Evolutionary conservation across 1,140 invertebrate genomes (phyloP).

Genomic region (Brachystomella parvula): DNA sequence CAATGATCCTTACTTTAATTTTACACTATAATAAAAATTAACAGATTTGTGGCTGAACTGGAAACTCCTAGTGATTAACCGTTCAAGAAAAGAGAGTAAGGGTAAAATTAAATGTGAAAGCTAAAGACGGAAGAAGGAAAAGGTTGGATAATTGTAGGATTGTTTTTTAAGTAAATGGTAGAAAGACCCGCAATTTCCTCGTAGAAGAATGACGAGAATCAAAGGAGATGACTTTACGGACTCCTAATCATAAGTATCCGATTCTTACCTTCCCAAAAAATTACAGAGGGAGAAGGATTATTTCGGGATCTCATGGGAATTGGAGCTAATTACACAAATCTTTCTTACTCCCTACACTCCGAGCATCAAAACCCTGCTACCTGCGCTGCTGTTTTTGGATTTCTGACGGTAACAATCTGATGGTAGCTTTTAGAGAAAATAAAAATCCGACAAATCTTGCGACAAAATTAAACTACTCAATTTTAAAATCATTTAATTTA

Average conservation of each 20-base stretch:
- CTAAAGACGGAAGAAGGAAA: slow-evolving; percentile 6
- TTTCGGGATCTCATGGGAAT: background rate
- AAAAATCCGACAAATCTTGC: background rate
- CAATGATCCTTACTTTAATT: too few species aligned
- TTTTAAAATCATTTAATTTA: background rate
- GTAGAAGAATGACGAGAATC: background rate
- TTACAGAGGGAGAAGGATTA: slow-evolving; percentile 1
- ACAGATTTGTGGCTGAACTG: too few species aligned
- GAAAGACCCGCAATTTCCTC: slow-evolving; percentile 1
- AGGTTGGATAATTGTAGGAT: slow-evolving; percentile 11
- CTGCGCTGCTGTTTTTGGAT: too few species aligned
- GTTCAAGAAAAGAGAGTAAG: background rate
- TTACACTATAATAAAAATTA: too few species aligned
- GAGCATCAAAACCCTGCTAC: too few species aligned
- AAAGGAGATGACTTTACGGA: background rate
- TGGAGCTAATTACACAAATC: background rate
- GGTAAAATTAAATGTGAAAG: background rate
- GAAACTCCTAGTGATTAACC: too few species aligned
- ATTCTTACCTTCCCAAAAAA: background rate
- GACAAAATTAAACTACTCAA: background rate
- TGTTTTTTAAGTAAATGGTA: background rate
- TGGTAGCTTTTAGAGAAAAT: background rate
- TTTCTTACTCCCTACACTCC: too few species aligned
- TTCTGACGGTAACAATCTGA: too few species aligned
- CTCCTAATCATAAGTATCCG: background rate